Conservation (phyloP, 2,797 vertebrate species). For the Diplodus puntazzo region DNA sequence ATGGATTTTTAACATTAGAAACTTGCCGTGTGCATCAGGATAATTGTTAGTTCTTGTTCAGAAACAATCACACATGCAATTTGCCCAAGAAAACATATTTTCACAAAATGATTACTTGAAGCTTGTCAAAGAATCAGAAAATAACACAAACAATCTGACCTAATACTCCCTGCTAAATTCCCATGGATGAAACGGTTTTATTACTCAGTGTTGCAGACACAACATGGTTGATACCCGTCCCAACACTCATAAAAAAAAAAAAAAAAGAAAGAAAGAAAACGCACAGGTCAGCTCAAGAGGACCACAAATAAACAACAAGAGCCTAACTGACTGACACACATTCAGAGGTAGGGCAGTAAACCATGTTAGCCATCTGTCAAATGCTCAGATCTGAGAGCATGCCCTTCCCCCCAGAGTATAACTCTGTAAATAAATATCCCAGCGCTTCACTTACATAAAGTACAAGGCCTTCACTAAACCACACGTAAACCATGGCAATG, state of each 20-base stretch:
- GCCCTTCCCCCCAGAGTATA: slow-evolving; percentile 58
- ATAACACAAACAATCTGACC: neutral
- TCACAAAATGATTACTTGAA: neutral
- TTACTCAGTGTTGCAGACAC: neutral
- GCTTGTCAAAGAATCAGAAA: neutral
- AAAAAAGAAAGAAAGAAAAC: neutral
- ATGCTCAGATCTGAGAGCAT: slow-evolving; percentile 44
- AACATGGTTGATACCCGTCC: neutral
- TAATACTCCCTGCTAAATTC: neutral
- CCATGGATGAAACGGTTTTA: neutral
- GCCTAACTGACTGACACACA: slow-evolving; percentile 64
- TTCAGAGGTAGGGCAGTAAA: slow-evolving; percentile 69
- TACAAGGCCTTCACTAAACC: slow-evolving; percentile 6
- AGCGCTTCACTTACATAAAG: slow-evolving; percentile 36
- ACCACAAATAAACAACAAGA: slow-evolving; percentile 46
- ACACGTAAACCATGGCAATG: neutral
- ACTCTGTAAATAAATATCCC: slow-evolving; percentile 57
- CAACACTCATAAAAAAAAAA: neutral
- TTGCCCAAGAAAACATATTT: neutral
- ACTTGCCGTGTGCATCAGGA: neutral
- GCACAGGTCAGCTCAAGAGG: slow-evolving; percentile 28
- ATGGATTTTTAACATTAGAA: neutral
- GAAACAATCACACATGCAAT: neutral
- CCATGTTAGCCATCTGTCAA: slow-evolving; percentile 76
- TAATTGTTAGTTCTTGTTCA: neutral